Evolutionary conservation across 2,113 vertebrate species (phyloP), one percentile per base, ranked within the genome.

Genomic region (Takifugu flavidus): DNA sequence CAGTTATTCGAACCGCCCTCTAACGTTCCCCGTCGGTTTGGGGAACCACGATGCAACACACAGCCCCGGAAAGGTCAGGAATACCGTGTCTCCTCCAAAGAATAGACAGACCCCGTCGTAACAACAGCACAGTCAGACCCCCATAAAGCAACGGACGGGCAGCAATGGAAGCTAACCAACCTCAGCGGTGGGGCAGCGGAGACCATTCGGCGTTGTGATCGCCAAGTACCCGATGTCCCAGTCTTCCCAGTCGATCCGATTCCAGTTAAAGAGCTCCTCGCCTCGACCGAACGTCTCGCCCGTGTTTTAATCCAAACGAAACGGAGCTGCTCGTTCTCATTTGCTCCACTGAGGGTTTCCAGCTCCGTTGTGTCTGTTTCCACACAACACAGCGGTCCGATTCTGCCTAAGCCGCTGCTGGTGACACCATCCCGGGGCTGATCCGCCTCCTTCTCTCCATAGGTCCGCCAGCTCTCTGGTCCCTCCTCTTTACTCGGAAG

Each of bases 91-190:
- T 77, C 45, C 50, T 83, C 84, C 79, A 83, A 76, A 82, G 71
- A 84, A 82, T 84, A 83, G 82, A 67, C 83, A 31, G 68, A 86
- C 50, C 85, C 84, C 78, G 64, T 70, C 59, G 68, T 51, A 78
- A 82, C 80, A 85, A 82, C 77, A 84, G 71, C 73, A 20, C 67
- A 73, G 51, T 62, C 64, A 56, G 53, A 61, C 62, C 62, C 69
- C 66, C 49, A 34, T 42, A 62, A 52, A 55, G 70, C 70, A 62
- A 75, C 64, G 54, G 65, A 83, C 78, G 65, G 53, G 25, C 59
- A 82, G 85, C 79, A 59, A 75, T 74, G 80, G 75, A 78, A 56
- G 88, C 85, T 86, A 85, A 87, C 88, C 64, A 84, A 88, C 86
- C 88, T 87, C 77, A 80, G 86, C 84, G 73, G 69, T 56, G 58